These are phyloP conservation scores for Cosmia pyralina DNA, from an alignment of 2,888 invertebrate species.

Conservation along the genomic window DNA sequence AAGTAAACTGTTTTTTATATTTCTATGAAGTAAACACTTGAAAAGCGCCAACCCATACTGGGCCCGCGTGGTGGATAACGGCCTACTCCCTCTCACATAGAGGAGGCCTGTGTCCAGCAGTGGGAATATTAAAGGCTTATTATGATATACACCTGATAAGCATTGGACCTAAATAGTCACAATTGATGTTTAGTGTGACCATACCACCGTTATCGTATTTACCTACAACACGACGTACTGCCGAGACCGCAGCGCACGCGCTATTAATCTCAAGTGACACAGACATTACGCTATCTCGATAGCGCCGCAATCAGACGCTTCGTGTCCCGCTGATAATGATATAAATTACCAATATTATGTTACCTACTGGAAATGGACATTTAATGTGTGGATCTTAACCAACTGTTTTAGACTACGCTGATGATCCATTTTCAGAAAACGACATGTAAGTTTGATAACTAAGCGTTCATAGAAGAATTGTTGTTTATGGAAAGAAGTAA, in stretches of 20 bases:
- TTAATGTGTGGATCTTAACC: background rate
- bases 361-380: background rate
- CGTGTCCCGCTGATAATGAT: constrained; percentile 12
- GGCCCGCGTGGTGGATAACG: background rate
- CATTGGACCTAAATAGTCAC: background rate
- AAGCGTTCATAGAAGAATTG: background rate
- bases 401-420: background rate
- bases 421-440: background rate
- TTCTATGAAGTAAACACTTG: background rate
- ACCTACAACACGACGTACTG: constrained; percentile 13
- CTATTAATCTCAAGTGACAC: constrained; percentile 36
- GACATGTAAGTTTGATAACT: background rate
- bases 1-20: too few species aligned
- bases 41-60: background rate
- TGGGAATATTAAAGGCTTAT: background rate
- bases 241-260: background rate
- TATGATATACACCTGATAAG: background rate
- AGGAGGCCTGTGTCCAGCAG: background rate
- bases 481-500: too few species aligned
- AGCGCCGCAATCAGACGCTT: constrained; percentile 9
- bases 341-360: constrained; percentile 6
- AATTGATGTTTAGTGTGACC: background rate
- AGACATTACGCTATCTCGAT: constrained; percentile 42
- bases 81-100: background rate
- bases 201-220: constrained; percentile 1